These are phyloP conservation scores for Trigoniulus corallinus DNA, from an alignment of 1,140 invertebrate genomes.

Conservation along the genomic window DNA sequence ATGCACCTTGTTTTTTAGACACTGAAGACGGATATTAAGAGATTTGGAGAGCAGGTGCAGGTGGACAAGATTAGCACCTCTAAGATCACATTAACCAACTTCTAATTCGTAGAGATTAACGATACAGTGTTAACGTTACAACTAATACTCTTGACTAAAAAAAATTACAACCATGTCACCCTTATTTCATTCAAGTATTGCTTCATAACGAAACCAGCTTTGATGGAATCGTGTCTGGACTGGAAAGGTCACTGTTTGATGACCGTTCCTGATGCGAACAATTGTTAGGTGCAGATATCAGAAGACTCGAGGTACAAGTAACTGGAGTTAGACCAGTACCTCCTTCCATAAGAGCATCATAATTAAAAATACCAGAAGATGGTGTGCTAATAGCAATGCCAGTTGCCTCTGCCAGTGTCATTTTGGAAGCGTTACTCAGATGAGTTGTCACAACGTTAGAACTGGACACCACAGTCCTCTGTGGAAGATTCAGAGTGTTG, in stretches of 20 bases:
- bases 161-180: too few species aligned
- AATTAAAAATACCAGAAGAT: constrained; percentile 73
- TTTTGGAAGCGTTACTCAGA: constrained; percentile 5
- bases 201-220: constrained; percentile 53
- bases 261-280: constrained; percentile 50
- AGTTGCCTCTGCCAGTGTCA: constrained; percentile 24
- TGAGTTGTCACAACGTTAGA: background rate
- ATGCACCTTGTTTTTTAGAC: too few species aligned
- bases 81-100: too few species aligned
- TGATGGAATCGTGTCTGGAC: constrained; percentile 46
- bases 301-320: constrained; percentile 6
- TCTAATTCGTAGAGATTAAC: too few species aligned
- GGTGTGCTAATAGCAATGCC: constrained; percentile 74
- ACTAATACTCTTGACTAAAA: too few species aligned
- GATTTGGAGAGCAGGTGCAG: too few species aligned
- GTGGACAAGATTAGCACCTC: too few species aligned
- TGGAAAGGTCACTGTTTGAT: constrained; percentile 37
- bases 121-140: too few species aligned
- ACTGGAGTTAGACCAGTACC: constrained; percentile 78
- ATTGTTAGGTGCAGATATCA: constrained; percentile 34
- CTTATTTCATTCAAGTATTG: too few species aligned
- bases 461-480: background rate
- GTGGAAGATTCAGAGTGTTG: background rate
- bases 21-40: too few species aligned
- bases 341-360: constrained; percentile 81